These are phyloP conservation scores for Climacteris rufus DNA, from an alignment of 2,113 vertebrate species.

Conservation along the genomic window DNA sequence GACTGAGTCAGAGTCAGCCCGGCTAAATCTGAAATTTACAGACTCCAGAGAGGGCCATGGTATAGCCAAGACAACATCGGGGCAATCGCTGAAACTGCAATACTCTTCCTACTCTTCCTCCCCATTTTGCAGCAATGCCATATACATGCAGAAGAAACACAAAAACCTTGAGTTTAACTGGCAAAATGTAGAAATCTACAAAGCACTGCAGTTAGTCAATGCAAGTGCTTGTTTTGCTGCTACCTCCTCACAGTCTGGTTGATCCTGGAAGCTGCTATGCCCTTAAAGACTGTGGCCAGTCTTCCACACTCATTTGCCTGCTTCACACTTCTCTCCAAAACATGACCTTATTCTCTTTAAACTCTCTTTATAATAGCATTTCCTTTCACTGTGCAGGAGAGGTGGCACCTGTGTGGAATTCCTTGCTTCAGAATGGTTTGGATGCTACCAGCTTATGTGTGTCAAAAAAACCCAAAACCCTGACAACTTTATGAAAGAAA, in stretches of 20 bases:
- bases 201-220: not conserved
- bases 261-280: not conserved
- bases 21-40: not conserved
- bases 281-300: not conserved
- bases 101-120: not conserved
- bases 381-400: not conserved
- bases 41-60: rapidly evolving
- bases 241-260: not conserved
- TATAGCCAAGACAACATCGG: not conserved
- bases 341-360: not conserved
- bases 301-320: not conserved
- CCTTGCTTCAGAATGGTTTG: not conserved
- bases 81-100: not conserved
- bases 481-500: not conserved
- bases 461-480: not conserved
- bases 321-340: not conserved
- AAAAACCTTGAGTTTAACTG: not conserved
- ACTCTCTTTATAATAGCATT: not conserved
- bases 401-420: not conserved
- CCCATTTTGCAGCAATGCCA: not conserved
- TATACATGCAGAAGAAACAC: not conserved
- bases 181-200: not conserved
- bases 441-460: not conserved
- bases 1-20: not conserved
- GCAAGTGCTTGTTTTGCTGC: not conserved